A percentile compares a stretch with the other conserved stretches of the same genome.
phyloP scores from a whole-genome alignment of 1,140 invertebrate genomes.

The Contarinia nasturtii region DNA sequence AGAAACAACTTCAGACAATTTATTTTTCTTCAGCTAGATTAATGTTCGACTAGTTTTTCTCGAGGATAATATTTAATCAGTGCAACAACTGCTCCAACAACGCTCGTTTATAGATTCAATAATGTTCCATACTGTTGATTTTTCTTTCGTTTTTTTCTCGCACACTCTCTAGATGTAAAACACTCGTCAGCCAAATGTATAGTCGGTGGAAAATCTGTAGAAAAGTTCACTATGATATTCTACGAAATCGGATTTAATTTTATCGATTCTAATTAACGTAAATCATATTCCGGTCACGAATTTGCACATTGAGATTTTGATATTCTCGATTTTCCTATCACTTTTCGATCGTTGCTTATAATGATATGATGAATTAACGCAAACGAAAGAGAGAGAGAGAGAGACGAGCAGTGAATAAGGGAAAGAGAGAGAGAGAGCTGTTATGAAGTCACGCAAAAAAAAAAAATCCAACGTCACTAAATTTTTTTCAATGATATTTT shows the following conservation, averaged over 20 bases:
- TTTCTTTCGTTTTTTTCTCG: slow-evolving; percentile 1
- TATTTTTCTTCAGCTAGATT: too few relatives aligned
- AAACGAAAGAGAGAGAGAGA: too few relatives aligned
- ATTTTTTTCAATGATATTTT: too few relatives aligned
- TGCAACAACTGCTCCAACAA: not conserved
- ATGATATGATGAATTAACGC: too few relatives aligned
- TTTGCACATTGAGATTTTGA: not conserved
- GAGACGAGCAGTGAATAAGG: too few relatives aligned
- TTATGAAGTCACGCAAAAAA: too few relatives aligned
- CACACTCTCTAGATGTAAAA: slow-evolving; percentile 1
- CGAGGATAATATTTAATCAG: too few relatives aligned
- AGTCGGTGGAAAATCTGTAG: not conserved
- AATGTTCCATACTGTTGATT: not conserved
- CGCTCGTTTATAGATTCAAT: not conserved
- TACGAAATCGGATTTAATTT: not conserved
- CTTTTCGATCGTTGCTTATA: too few relatives aligned
- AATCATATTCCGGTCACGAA: not conserved
- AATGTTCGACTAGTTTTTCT: too few relatives aligned
- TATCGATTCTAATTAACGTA: not conserved
- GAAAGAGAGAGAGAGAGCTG: too few relatives aligned
- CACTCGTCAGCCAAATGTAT: not conserved
- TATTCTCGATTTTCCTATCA: not conserved
- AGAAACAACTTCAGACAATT: too few relatives aligned
- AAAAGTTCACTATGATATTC: not conserved
- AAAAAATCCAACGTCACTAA: too few relatives aligned